Conservation (phyloP, 1,140 invertebrate genomes). For the Drosophila ogumai region DNA sequence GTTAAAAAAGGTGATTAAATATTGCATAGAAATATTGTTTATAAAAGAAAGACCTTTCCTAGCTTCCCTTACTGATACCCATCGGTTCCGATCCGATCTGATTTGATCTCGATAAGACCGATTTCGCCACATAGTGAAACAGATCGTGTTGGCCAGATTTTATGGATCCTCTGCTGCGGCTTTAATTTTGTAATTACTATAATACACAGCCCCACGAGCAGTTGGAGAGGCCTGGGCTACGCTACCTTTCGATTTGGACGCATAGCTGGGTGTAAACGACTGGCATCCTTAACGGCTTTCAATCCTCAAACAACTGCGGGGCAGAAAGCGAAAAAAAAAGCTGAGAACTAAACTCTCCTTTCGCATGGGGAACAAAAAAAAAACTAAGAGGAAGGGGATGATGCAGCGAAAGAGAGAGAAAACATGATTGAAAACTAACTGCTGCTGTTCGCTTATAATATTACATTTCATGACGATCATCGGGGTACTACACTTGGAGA, state of each 20-base stretch:
- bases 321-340: conserved; percentile 27
- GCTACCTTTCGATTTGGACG: conserved; percentile 43
- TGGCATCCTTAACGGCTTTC: conserved; percentile 68
- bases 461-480: conserved; percentile 59
- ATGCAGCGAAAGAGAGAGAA: conserved; percentile 6
- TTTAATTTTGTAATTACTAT: conserved; percentile 80
- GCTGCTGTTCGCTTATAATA: conserved; percentile 74
- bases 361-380: conserved; percentile 27
- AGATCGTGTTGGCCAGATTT: conserved; percentile 50
- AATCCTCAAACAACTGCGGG: conserved; percentile 76
- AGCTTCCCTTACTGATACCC: background rate
- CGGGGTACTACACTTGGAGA: conserved; percentile 8
- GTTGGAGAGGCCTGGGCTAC: conserved; percentile 16
- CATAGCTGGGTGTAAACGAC: conserved; percentile 57
- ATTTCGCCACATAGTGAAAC: conserved; percentile 37
- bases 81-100: conserved; percentile 5
- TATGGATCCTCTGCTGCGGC: conserved; percentile 35
- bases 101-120: conserved; percentile 24
- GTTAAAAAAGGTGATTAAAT: background rate
- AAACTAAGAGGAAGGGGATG: conserved; percentile 20
- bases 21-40: too few species aligned
- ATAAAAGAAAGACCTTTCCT: too few species aligned
- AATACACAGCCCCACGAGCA: conserved; percentile 67
- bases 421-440: conserved; percentile 75
- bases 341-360: conserved; percentile 32